Percentiles rank a stretch among this genome's conserved stretches.
Conservation (phyloP, 2,113 vertebrate species). For the Capricornis sumatraensis region DNA sequence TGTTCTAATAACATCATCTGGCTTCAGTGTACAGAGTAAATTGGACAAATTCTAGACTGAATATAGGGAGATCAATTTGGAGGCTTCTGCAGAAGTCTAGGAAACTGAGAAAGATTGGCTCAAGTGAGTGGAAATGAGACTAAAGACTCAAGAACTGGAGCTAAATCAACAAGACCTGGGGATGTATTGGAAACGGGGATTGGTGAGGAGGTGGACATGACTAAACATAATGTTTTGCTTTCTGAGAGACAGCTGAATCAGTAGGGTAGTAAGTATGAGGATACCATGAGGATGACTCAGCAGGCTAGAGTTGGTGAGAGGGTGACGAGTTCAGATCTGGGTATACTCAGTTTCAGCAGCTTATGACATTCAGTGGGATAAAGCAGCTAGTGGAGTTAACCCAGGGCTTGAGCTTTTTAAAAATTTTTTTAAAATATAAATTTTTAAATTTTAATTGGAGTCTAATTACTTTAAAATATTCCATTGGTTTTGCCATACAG, state of each 20-base stretch:
- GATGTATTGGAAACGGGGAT: background rate
- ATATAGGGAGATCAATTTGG: background rate
- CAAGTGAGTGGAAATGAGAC: background rate
- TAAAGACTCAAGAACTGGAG: background rate
- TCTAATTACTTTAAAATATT: too few species aligned
- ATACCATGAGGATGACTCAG: background rate
- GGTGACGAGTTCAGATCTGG: background rate
- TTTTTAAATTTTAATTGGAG: too few species aligned
- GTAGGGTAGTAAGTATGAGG: accelerated
- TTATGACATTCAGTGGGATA: background rate
- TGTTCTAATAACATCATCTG: background rate
- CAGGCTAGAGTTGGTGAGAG: background rate
- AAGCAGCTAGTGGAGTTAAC: background rate
- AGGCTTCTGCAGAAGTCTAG: background rate
- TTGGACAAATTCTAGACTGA: background rate
- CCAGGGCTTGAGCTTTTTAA: too few species aligned
- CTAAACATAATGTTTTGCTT: background rate
- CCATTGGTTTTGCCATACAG: too few species aligned
- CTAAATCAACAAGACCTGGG: background rate
- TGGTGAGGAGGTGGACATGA: background rate
- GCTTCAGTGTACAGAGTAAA: background rate
- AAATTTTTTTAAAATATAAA: too few species aligned
- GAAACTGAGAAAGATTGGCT: background rate
- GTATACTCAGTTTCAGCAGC: background rate
- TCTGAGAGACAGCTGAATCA: background rate